Evolutionary conservation across 2,797 vertebrate genomes (phyloP), one percentile per base, ranked within the genome.

Genomic region (Onychomys torridus): DNA sequence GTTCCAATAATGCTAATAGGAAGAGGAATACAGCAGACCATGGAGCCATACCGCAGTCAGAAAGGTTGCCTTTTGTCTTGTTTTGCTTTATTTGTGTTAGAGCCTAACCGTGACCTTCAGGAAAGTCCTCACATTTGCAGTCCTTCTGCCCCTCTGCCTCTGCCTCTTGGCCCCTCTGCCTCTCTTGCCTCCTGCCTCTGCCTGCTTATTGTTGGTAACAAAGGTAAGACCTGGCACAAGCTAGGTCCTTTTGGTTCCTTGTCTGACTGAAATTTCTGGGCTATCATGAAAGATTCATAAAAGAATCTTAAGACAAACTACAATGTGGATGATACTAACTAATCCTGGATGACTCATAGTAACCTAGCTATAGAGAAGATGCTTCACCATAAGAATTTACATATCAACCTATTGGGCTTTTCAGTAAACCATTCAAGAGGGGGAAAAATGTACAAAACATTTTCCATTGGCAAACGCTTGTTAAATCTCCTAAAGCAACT

Each of bases 401-500:
- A 86, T 83, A 55, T 63, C n/a, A 85, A 75, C 6, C 81, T 89
- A 91, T 52, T 79, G 59, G 83, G 32, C 25, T 93, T 96, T 96
- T 96, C 93, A 90, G 76, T 86, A 95, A 97, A 69, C n/a, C 81
- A 89, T 65, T 92, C 40, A 81, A 93, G 85, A 73, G n/a, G 16
- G n/a, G 37, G 19, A 21, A 52, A 93, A 95, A 73, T 57, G 25
- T 46, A 88, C 34, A 83, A 94, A 93, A 84, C 63, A 29, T 59
- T 97, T 97, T 95, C 93, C 82, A 73, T 81, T 63, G 82, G 91
- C 91, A 92, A 98, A 92, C 84, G 96, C 95, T 96, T 97, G 90
- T 97, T 97, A 97, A 96, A 96, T 96, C 81, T 97, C 95, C 94
- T 67, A 85, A 89, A 97, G 87, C 57, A 86, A 95, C 81, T 82